Evolutionary conservation across 2,797 vertebrate species (phyloP), one percentile per base, ranked within the genome.

Genomic region (Eutrigla gurnardus): DNA sequence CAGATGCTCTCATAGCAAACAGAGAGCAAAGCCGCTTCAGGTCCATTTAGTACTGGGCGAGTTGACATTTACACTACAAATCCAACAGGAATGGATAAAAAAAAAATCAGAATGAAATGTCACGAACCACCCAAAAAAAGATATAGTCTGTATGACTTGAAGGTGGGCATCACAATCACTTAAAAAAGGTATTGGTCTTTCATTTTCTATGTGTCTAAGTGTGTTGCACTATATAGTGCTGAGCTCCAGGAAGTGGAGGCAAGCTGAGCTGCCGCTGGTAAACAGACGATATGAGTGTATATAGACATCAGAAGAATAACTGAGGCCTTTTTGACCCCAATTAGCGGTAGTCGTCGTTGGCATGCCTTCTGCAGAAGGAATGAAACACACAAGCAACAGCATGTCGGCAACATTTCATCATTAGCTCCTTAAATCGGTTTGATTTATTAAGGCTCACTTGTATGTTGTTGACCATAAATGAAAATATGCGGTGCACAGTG

Each of bases 1-100:
- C 79, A 78, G 73, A 69, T 70, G 53, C 47, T 54, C 64, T 65
- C 15, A 72, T 49, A 74, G 54, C 61, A 57, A 57, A 78, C 36
- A 58, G 64, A 42, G 17, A 69, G 65, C 70, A 82, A 45, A 77
- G 64, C 13, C 7, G 59, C 42, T 65, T 71, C 63, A 64, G 35
- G 49, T 49, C 37, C 53, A 43, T 5, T 11, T 70, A 13, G 39
- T 14, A 25, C 53, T 14, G 65, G 17, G 17, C 12, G 4, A 32
- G 37, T 11, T 15, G 4, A 8, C 6, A 43, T 63, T 5, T 64
- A 6, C 6, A 6, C 33, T 49, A 10, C 6, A 8, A 18, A 37
- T 49, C 7, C 4, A 60, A 32, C 6, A 40, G 7, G 37, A 43
- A 52, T 32, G 7, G 39, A 32, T 32, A 17, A 57, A 37, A 1